Percentiles rank a stretch among this genome's conserved stretches.
phyloP scores from a whole-genome alignment of 2,888 invertebrate species.

The Heliconius charithonia region DNA sequence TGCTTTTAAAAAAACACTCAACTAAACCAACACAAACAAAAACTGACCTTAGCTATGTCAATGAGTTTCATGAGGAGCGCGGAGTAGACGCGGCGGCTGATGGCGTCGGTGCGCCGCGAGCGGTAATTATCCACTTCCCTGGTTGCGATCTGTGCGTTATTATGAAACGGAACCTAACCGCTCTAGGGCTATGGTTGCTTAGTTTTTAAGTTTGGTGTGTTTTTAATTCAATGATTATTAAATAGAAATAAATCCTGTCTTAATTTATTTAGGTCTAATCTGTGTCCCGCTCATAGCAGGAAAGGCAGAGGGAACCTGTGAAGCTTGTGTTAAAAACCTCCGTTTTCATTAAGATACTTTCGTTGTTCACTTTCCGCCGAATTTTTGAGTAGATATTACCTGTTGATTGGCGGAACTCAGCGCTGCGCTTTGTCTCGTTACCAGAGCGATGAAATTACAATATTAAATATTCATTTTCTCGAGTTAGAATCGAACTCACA shows the following conservation, averaged over 20 bases:
- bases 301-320: too few species aligned
- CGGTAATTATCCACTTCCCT: conserved; percentile 78
- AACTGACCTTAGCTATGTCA: conserved; percentile 72
- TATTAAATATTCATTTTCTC: too few species aligned
- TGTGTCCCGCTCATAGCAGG: too few species aligned
- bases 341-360: too few species aligned
- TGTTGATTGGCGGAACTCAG: too few species aligned
- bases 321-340: too few species aligned
- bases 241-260: background rate
- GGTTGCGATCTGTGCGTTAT: conserved; percentile 45
- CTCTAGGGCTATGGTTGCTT: background rate
- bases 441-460: too few species aligned
- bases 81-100: conserved; percentile 73
- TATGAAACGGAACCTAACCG: conserved; percentile 21
- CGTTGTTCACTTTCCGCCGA: too few species aligned
- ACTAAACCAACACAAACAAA: conserved; percentile 3
- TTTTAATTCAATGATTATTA: background rate
- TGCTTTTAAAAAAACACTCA: background rate
- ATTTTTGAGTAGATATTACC: too few species aligned
- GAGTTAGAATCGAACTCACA: too few species aligned
- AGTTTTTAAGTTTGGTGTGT: conserved; percentile 9
- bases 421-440: too few species aligned
- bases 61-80: conserved; percentile 76
- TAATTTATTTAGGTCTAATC: too few species aligned
- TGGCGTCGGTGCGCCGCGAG: conserved; percentile 70